Base-by-base conservation (phyloP, 2,113 vertebrate genomes). In the Alectura lathami region DNA sequence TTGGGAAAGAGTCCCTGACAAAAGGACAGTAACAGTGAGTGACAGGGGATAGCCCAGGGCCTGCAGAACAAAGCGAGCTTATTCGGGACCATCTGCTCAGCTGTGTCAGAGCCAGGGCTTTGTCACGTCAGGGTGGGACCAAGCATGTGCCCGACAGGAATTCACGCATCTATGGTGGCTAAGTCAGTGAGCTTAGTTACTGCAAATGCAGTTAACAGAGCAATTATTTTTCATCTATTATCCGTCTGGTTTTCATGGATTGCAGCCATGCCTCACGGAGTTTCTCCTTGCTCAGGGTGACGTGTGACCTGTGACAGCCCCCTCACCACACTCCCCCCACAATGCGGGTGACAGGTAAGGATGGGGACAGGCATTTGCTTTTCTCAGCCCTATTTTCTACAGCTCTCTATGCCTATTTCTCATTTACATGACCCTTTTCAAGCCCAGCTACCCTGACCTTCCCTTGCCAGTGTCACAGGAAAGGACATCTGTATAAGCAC, bases 281-380 rank as follows among this genome's bases (percentile, higher is more conserved):
- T 64, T 91, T 57, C 47, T 89, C 81, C 76, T 36, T 34, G 36
- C 57, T 53, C 91, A 95, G 91, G 26, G 86, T 56, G 42, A 48
- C 30, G 7, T 4, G 60, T 42, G 42, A 40, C 66, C 5, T 1
- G 40, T 36, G 34, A 42, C 27, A 29, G 60, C 14, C n/a, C 30
- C 32, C 69, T 13, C 8, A 2, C 12, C 27, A 36, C 17, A 11
- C 27, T 43, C 5, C 60, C 60, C 22, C 7, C 70, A 84, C 32
- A 27, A 96, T 97, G 96, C 50, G 96, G 40, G 4, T 43, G 13
- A 5, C 88, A 93, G 53, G 97, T 97, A 93, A 90, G 96, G 30
- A 78, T 11, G 4, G 22, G 69, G 16, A n/a, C 6, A 26, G 26
- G 32, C 18, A 36, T 57, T 84, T 85, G 42, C 21, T 56, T 50